Base-by-base conservation (phyloP, 2,113 vertebrate species). In the Catharus fuscescens region DNA sequence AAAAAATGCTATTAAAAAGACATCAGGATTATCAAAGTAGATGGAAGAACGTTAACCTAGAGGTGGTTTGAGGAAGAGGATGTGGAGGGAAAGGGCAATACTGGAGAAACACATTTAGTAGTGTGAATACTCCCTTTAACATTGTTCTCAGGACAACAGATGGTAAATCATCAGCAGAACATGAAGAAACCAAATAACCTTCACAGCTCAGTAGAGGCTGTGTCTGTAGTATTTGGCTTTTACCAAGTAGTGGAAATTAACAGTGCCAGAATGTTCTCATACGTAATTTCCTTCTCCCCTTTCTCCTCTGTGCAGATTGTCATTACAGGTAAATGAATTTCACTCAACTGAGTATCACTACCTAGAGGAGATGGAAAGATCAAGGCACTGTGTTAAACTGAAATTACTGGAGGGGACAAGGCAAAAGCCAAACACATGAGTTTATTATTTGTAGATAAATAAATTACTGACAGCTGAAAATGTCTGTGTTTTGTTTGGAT, bases 181-280 rank as follows among this genome's bases (percentile, higher is more conserved):
- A 65, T 45, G 47, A 97, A 94, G 90, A 96, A 93, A 88, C 86
- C 66, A 84, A 96, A 69, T 79, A 95, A 86, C 92, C 85, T 95
- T 94, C 94, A 82, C 65, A 95, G 90, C 86, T 95, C 82, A 83
- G 53, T 74, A 94, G 69, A 89, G 44, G 34, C 14, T 54, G 54
- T 23, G 6, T 78, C 65, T 88, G 60, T 77, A 80, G 42, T 66
- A 59, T 71, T 42, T 95, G 71, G 28, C 61, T 96, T 91, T 93
- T 91, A 90, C 34, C 23, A 84, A 70, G 60, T 26, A 69, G 45
- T 36, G 67, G 78, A 96, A 95, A 90, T 90, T 91, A 90, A 67
- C 42, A 59, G 25, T 11, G 4, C 73, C 40, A 14, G 36, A 29
- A 53, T 24, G 26, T 88, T 86, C 8, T 52, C 29, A 79, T 88